phyloP scores from a whole-genome alignment of 2,113 vertebrate genomes.

The Ceyx cyanopectus region DNA sequence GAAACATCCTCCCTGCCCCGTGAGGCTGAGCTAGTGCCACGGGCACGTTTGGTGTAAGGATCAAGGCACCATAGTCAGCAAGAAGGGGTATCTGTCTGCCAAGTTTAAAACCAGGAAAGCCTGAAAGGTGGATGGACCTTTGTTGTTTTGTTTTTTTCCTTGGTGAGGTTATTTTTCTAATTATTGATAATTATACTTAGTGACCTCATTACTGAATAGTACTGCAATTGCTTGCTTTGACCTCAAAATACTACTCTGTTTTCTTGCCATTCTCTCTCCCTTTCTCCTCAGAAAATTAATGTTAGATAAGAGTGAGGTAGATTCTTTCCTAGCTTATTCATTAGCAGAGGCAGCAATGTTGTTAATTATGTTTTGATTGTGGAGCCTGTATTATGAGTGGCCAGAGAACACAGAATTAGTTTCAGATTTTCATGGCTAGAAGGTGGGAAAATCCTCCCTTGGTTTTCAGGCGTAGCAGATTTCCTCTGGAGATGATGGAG shows the following conservation, averaged over 20 bases:
- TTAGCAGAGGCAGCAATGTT: constrained; percentile 16
- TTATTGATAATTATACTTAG: background rate
- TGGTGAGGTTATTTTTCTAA: background rate
- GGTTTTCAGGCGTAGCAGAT: constrained; percentile 47
- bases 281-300: constrained; percentile 25
- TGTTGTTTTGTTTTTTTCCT: background rate
- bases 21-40: background rate
- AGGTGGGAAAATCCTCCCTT: constrained; percentile 42
- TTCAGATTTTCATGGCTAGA: constrained; percentile 49
- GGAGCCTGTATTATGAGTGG: constrained; percentile 18
- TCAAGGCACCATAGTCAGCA: rapidly evolving
- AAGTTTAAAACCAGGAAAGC: background rate
- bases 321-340: constrained; percentile 35
- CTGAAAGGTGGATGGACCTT: background rate
- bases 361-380: constrained; percentile 62
- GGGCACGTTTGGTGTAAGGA: background rate
- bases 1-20: background rate
- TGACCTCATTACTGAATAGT: background rate
- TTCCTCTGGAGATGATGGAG: constrained; percentile 1
- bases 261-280: background rate
- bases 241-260: constrained; percentile 8
- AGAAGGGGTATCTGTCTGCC: background rate
- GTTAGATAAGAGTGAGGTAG: background rate
- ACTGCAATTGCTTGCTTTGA: constrained; percentile 5
- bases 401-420: constrained; percentile 59